These are phyloP conservation scores for Apamea sordens DNA, from an alignment of 2,888 invertebrate species.

Conservation along the genomic window DNA sequence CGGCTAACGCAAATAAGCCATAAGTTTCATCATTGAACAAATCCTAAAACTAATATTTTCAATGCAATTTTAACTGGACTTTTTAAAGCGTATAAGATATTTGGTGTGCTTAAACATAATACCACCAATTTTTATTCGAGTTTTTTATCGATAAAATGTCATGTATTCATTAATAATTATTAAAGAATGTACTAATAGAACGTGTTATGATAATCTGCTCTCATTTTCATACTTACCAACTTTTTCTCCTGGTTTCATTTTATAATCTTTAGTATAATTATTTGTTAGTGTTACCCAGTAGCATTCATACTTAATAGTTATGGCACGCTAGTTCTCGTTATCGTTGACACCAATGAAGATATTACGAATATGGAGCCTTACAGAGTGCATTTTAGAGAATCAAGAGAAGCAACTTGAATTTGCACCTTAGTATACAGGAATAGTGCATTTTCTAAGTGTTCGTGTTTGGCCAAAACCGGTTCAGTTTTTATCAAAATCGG, in stretches of 20 bases:
- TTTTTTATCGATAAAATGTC: constrained; percentile 29
- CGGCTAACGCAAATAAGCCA: constrained; percentile 8
- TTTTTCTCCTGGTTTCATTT: constrained; percentile 50
- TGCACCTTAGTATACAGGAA: not conserved
- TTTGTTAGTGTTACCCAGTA: constrained; percentile 27
- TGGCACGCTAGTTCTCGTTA: constrained; percentile 19
- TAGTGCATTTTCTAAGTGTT: not conserved
- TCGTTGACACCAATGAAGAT: constrained; percentile 7
- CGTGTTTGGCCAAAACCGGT: not conserved
- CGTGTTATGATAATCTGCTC: constrained; percentile 62
- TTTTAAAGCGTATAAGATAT: not conserved
- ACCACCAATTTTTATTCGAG: constrained; percentile 18
- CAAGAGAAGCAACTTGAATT: not conserved
- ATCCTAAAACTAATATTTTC: constrained; percentile 7
- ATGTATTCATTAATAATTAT: constrained; percentile 45
- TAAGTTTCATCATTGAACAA: constrained; percentile 23
- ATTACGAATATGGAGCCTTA: not conserved
- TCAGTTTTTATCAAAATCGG: not conserved
- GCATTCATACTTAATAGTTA: constrained; percentile 30
- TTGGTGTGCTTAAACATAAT: constrained; percentile 24
- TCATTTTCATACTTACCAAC: constrained; percentile 42
- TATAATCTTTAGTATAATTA: constrained; percentile 37
- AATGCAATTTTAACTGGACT: constrained; percentile 19
- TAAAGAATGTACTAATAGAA: constrained; percentile 53
- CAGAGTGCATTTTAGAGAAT: not conserved